Conservation (phyloP, 2,797 vertebrate species). For the Chiroxiphia lanceolata region DNA sequence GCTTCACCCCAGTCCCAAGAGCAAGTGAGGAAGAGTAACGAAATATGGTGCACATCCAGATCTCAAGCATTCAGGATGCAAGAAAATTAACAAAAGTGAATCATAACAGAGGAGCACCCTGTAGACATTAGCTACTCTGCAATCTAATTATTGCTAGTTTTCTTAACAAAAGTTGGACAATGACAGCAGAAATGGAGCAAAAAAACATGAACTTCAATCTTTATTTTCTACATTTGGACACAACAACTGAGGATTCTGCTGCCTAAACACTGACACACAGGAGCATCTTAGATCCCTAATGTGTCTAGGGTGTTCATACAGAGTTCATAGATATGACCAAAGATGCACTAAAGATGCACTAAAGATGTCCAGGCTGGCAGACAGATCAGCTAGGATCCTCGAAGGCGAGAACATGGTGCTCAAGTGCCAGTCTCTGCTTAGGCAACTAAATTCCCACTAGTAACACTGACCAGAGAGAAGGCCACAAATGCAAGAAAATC, state of each 20-base stretch:
- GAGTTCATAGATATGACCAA: background rate
- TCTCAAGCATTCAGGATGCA: background rate
- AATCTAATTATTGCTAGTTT: background rate
- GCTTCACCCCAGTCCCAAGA: no score
- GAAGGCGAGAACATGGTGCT: background rate
- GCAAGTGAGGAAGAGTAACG: background rate
- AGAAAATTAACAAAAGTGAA: background rate
- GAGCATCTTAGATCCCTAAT: background rate
- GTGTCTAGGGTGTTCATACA: fast-evolving
- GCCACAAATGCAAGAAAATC: background rate
- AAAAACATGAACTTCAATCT: background rate
- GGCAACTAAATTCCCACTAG: background rate
- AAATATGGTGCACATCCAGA: background rate
- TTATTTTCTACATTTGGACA: background rate
- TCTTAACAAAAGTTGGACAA: background rate
- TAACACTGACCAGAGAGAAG: background rate
- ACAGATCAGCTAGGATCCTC: background rate
- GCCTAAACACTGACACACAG: background rate
- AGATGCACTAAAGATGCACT: background rate
- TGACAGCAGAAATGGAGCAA: background rate
- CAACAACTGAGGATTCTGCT: background rate
- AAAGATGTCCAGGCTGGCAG: background rate
- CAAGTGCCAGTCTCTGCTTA: background rate
- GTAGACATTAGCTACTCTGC: background rate
- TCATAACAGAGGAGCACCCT: background rate